Conservation (phyloP, 2,797 vertebrate species). For the Amphiprion clarkii region DNA sequence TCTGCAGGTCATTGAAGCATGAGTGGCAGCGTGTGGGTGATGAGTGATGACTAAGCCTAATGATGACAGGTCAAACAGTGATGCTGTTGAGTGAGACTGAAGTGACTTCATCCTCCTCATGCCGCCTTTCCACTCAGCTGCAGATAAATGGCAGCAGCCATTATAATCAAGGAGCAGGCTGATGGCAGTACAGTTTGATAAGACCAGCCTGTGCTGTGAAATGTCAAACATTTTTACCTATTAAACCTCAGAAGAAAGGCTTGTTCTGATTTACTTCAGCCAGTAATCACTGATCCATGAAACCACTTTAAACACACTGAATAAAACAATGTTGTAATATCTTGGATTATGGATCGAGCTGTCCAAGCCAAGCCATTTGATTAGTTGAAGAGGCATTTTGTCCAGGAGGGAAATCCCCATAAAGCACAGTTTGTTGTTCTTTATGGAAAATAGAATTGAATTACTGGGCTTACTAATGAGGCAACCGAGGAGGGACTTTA, state of each 20-base stretch:
- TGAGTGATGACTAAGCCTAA: constrained; percentile 80
- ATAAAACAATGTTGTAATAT: constrained; percentile 40
- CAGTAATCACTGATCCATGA: constrained; percentile 49
- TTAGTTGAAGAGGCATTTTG: constrained; percentile 13
- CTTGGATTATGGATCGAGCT: constrained; percentile 34
- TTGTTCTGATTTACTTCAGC: constrained; percentile 41
- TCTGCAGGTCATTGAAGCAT: constrained; percentile 66
- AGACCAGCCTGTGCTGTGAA: constrained; percentile 51
- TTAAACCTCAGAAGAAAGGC: constrained; percentile 53
- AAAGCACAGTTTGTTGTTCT: constrained; percentile 41
- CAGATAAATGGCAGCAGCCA: constrained; percentile 63
- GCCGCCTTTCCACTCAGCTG: constrained; percentile 60
- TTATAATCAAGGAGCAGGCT: constrained; percentile 44
- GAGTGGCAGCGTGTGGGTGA: constrained; percentile 71
- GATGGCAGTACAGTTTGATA: constrained; percentile 59
- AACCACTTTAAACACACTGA: constrained; percentile 43
- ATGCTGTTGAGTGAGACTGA: constrained; percentile 77
- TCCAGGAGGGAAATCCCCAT: constrained; percentile 51
- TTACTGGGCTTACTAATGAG: constrained; percentile 70
- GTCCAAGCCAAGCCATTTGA: constrained; percentile 27
- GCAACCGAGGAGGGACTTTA: constrained; percentile 80
- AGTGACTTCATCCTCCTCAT: constrained; percentile 70
- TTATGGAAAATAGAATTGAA: constrained; percentile 48
- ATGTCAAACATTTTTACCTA: constrained; percentile 54
- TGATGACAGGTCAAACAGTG: constrained; percentile 82